phyloP scores from a whole-genome alignment of 1,140 invertebrate species.

The Dysdera silvatica region DNA sequence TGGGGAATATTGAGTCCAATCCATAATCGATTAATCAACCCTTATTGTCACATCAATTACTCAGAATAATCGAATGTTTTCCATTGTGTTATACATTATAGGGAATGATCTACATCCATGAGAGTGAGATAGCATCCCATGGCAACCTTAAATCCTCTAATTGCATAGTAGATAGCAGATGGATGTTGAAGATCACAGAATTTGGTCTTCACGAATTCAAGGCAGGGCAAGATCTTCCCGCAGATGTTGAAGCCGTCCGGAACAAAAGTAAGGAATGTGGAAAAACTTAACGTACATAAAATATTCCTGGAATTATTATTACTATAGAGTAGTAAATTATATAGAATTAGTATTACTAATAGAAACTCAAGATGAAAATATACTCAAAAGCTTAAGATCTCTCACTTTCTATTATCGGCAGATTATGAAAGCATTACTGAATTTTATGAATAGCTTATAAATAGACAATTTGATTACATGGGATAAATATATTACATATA shows the following conservation, averaged over 20 bases:
- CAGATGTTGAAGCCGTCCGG: not conserved
- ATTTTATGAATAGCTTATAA: too few species aligned
- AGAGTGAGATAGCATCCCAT: conserved; percentile 74
- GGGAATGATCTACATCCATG: conserved; percentile 90
- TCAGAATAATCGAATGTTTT: too few species aligned
- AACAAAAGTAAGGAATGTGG: conserved; percentile 6
- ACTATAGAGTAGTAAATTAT: not conserved
- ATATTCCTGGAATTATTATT: too few species aligned
- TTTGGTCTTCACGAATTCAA: conserved; percentile 74
- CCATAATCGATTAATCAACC: not conserved
- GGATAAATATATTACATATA: too few species aligned
- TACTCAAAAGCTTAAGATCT: too few species aligned
- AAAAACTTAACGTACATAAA: not conserved
- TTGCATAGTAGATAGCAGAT: conserved; percentile 84
- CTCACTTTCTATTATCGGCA: too few species aligned
- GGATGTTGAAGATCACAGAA: conserved; percentile 85
- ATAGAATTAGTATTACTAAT: not conserved
- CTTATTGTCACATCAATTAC: not conserved
- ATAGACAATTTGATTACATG: too few species aligned
- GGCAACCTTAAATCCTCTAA: conserved; percentile 82
- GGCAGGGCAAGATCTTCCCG: conserved; percentile 38
- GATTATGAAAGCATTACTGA: too few species aligned
- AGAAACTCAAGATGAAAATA: too few species aligned
- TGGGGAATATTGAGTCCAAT: not conserved
- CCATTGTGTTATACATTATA: too few species aligned